A percentile compares a stretch with the other conserved stretches of the same genome.
Evolutionary conservation across 1,140 invertebrate genomes (phyloP).

Genomic region (Medauroidea extradentata): DNA sequence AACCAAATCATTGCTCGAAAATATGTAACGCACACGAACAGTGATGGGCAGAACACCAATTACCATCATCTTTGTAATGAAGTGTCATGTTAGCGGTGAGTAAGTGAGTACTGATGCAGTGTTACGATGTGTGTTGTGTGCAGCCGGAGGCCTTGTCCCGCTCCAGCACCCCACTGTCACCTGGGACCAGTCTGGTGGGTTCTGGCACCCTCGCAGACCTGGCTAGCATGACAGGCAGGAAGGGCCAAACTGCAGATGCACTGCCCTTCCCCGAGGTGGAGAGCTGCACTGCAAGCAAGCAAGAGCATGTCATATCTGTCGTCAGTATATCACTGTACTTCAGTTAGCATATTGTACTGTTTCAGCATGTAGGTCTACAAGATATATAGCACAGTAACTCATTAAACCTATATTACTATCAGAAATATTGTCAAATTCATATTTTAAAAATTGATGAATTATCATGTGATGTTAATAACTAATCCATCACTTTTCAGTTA

Average conservation of each 20-base stretch:
- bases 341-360: no score
- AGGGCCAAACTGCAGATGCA: constrained; percentile 6
- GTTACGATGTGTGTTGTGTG: constrained; percentile 9
- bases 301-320: constrained; percentile 81
- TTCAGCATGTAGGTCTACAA: no score
- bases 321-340: no score
- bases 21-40: no score
- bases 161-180: constrained; percentile 76
- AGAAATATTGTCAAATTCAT: neutral
- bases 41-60: no score
- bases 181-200: constrained; percentile 50
- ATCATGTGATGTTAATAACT: no score
- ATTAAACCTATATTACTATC: neutral
- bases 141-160: constrained; percentile 78
- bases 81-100: neutral
- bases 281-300: constrained; percentile 77
- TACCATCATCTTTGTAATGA: no score
- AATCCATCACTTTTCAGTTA: no score
- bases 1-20: no score
- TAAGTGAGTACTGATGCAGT: neutral
- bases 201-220: constrained; percentile 48
- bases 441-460: neutral
- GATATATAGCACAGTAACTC: neutral
- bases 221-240: constrained; percentile 35
- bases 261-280: constrained; percentile 79